Evolutionary conservation across 2,113 vertebrate species (phyloP).

Genomic region (Pelobates fuscus): DNA sequence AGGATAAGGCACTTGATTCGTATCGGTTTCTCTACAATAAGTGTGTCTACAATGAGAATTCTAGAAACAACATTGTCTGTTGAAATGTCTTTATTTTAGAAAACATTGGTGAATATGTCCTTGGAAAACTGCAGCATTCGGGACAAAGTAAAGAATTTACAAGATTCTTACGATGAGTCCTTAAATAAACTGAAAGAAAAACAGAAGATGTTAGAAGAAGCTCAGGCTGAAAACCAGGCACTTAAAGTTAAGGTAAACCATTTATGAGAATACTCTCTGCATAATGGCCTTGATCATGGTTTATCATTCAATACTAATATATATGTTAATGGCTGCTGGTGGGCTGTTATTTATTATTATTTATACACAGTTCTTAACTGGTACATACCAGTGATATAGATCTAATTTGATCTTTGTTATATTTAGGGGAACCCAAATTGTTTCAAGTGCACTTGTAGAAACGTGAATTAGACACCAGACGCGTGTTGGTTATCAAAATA

Average conservation of each 20-base stretch:
- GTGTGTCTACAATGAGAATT: not conserved
- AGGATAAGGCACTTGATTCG: not conserved
- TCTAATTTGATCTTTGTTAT: too few relatives aligned
- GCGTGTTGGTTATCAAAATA: too few relatives aligned
- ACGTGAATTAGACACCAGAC: too few relatives aligned
- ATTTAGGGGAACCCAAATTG: too few relatives aligned
- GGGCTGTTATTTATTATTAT: too few relatives aligned
- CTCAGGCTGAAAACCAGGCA: constrained; percentile 83
- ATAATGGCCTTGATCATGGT: constrained; percentile 32
- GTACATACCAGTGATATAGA: too few relatives aligned
- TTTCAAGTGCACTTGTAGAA: too few relatives aligned
- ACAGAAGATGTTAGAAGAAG: constrained; percentile 78
- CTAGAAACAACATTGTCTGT: not conserved
- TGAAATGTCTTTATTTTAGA: constrained; percentile 68
- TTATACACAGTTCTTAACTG: too few relatives aligned
- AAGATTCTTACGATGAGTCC: constrained; percentile 75
- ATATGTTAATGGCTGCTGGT: too few relatives aligned
- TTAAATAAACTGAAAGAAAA: constrained; percentile 82
- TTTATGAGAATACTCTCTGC: constrained; percentile 23
- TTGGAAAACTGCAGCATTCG: constrained; percentile 75
- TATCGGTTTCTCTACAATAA: not conserved
- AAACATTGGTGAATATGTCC: constrained; percentile 88
- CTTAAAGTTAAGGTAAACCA: constrained; percentile 83
- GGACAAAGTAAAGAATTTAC: constrained; percentile 79
- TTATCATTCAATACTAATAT: too few relatives aligned